A percentile compares a stretch with the other conserved stretches of the same genome.
These are phyloP conservation scores for Pipistrellus kuhlii DNA, from an alignment of 2,797 vertebrate genomes.

Conservation along the genomic window DNA sequence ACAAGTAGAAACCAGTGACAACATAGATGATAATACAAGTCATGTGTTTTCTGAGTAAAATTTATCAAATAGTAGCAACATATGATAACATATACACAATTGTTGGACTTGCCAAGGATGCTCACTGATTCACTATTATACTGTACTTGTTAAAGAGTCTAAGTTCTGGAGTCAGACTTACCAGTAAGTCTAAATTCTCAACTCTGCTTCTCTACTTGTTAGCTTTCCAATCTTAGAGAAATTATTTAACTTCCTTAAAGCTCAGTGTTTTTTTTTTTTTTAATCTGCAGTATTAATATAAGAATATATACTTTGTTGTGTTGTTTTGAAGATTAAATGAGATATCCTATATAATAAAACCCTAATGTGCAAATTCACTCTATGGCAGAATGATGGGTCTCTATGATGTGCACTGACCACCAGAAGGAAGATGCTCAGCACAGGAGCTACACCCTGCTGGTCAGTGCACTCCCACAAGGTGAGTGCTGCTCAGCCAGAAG, in stretches of 20 bases:
- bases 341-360: neutral
- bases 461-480: too few relatives aligned
- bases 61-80: neutral
- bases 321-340: conserved; percentile 5
- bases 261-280: conserved; percentile 33
- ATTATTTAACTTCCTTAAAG: neutral
- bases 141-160: neutral
- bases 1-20: neutral
- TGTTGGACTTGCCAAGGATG: neutral
- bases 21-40: neutral
- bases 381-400: too few relatives aligned
- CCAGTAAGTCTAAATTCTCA: neutral
- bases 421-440: too few relatives aligned
- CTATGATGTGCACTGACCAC: too few relatives aligned
- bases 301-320: neutral
- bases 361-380: too few relatives aligned
- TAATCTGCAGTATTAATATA: neutral
- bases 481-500: too few relatives aligned
- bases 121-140: too few relatives aligned
- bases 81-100: too few relatives aligned
- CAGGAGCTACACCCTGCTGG: too few relatives aligned
- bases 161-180: neutral
- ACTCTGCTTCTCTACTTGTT: neutral
- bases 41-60: neutral
- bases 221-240: neutral